Percentiles rank a stretch among this genome's conserved stretches.
Evolutionary conservation across 2,797 vertebrate genomes (phyloP).

Genomic region (Bucorvus abyssinicus): DNA sequence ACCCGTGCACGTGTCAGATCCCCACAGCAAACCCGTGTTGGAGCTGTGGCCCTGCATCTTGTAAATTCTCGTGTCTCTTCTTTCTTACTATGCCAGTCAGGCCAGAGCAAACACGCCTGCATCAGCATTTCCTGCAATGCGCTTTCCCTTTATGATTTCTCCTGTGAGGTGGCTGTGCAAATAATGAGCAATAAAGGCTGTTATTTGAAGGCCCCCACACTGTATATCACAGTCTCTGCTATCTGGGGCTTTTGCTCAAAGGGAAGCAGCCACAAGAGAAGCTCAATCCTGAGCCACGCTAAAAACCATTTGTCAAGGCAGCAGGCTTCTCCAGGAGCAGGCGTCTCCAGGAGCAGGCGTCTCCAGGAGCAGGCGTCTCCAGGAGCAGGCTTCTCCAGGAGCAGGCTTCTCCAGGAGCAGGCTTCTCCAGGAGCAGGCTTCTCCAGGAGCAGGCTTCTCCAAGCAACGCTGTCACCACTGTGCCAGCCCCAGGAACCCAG

Average conservation of each 20-base stretch:
- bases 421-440: not conserved
- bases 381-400: not conserved
- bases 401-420: not conserved
- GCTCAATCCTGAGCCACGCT: fast-evolving
- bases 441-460: not conserved
- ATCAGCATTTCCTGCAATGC: not conserved
- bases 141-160: not conserved
- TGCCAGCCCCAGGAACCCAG: not conserved
- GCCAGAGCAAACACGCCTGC: not conserved
- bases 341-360: not conserved
- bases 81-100: not conserved
- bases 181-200: not conserved
- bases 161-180: not conserved
- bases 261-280: not conserved
- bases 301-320: not conserved
- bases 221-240: not conserved
- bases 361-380: no score
- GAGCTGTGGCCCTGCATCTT: not conserved
- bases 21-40: not conserved
- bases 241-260: not conserved
- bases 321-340: not conserved
- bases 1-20: fast-evolving
- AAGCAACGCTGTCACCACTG: fast-evolving
- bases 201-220: not conserved
- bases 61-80: not conserved